Conservation (phyloP, 2,113 vertebrate species). For the Aegithalos caudatus region DNA sequence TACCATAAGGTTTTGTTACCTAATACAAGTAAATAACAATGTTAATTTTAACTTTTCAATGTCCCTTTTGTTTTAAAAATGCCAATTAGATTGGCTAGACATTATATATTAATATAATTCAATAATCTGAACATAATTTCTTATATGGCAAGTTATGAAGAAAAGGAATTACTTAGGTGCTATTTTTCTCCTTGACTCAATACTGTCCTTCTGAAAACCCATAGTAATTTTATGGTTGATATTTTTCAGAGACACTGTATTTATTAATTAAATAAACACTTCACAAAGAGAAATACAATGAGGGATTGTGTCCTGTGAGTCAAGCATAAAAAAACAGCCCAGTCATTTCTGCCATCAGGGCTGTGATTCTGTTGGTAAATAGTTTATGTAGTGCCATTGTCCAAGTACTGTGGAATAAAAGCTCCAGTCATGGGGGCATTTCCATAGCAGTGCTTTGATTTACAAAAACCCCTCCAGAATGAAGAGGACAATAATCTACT, state of each 20-base stretch:
- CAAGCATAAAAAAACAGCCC: not conserved
- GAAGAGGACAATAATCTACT: not conserved
- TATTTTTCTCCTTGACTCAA: not conserved
- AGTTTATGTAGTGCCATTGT: not conserved
- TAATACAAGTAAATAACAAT: not conserved
- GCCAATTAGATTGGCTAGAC: not conserved
- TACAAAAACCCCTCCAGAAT: not conserved
- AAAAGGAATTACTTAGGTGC: not conserved
- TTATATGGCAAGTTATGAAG: not conserved
- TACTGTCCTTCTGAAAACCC: not conserved
- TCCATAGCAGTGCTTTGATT: not conserved
- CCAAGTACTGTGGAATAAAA: not conserved
- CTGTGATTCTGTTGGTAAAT: not conserved
- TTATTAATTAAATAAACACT: slow-evolving; percentile 17
- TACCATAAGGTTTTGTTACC: not conserved
- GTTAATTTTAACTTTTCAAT: not conserved
- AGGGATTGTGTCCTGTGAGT: not conserved
- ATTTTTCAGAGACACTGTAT: not conserved
- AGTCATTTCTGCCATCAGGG: not conserved
- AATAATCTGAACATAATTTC: not conserved
- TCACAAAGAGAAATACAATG: not conserved
- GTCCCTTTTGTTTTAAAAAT: not conserved
- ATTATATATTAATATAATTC: not conserved
- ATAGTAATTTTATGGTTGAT: not conserved
- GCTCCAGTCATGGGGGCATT: not conserved